Conservation (phyloP, 2,113 vertebrate species). For the Tragelaphus buxtoni region DNA sequence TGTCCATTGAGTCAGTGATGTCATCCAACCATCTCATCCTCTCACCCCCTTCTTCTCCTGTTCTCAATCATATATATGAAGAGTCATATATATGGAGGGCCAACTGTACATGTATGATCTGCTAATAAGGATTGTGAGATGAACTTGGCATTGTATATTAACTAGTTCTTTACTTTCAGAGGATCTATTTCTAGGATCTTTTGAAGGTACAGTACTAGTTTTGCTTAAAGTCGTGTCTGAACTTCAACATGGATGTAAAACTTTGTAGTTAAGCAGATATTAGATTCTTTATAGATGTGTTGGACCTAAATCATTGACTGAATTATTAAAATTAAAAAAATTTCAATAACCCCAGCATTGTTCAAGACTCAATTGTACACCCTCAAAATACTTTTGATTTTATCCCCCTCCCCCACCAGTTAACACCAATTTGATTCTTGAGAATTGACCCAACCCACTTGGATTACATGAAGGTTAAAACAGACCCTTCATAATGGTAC, state of each 20-base stretch:
- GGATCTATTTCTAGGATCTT: not conserved
- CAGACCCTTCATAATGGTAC: not conserved
- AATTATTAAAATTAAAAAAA: not conserved
- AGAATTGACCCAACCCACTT: rapidly evolving
- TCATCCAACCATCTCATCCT: not conserved
- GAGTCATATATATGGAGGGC: not conserved
- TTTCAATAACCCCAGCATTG: not conserved
- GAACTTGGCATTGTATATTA: not conserved
- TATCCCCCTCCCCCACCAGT: rapidly evolving
- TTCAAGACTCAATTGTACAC: not conserved
- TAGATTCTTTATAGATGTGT: not conserved
- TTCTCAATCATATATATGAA: not conserved
- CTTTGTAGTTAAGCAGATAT: not conserved
- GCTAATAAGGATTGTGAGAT: not conserved
- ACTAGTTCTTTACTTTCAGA: not conserved
- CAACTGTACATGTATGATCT: not conserved
- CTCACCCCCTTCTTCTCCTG: not conserved
- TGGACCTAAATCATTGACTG: not conserved
- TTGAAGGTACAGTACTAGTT: not conserved
- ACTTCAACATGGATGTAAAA: not conserved
- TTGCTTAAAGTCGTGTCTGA: not conserved
- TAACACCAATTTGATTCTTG: not conserved
- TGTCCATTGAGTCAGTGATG: not conserved
- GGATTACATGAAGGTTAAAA: not conserved
- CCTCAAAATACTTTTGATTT: not conserved